A percentile compares a stretch with the other conserved stretches of the same genome.
These are phyloP conservation scores for Sussaba pulchella DNA, from an alignment of 2,888 invertebrate species.

Conservation along the genomic window DNA sequence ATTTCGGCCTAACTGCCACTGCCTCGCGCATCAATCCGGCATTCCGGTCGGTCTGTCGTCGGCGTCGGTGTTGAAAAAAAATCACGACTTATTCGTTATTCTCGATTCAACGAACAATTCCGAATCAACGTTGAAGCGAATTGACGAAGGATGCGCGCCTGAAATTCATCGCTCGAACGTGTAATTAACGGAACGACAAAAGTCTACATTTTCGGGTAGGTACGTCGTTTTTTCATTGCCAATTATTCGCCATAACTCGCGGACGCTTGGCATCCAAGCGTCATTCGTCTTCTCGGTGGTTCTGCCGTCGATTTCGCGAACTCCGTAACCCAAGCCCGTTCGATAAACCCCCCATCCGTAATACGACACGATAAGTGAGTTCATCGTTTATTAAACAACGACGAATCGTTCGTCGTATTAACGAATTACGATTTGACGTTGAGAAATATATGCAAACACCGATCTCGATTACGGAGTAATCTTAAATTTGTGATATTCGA, in stretches of 20 bases:
- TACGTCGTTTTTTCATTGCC: not conserved
- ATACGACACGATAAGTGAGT: constrained; percentile 36
- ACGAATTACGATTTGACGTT: too few species aligned
- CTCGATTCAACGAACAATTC: not conserved
- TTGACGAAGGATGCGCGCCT: not conserved
- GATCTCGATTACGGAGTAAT: too few species aligned
- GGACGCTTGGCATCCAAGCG: constrained; percentile 45
- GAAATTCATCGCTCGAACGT: not conserved
- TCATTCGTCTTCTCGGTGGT: constrained; percentile 58
- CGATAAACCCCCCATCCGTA: constrained; percentile 3
- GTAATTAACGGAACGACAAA: not conserved
- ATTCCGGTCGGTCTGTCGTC: constrained; percentile 1
- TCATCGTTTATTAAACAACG: not conserved
- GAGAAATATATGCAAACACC: not conserved
- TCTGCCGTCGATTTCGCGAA: constrained; percentile 35
- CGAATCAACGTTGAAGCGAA: not conserved
- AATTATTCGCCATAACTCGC: not conserved
- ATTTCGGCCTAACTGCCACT: not conserved
- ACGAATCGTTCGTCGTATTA: too few species aligned
- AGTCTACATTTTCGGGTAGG: constrained; percentile 10
- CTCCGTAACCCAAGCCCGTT: constrained; percentile 14
- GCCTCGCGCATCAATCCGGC: not conserved
- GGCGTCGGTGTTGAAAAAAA: not conserved
- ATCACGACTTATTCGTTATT: not conserved
- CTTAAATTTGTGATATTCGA: not conserved